Evolutionary conservation across 2,797 vertebrate species (phyloP).

Genomic region (Aselliscus stoliczkanus): DNA sequence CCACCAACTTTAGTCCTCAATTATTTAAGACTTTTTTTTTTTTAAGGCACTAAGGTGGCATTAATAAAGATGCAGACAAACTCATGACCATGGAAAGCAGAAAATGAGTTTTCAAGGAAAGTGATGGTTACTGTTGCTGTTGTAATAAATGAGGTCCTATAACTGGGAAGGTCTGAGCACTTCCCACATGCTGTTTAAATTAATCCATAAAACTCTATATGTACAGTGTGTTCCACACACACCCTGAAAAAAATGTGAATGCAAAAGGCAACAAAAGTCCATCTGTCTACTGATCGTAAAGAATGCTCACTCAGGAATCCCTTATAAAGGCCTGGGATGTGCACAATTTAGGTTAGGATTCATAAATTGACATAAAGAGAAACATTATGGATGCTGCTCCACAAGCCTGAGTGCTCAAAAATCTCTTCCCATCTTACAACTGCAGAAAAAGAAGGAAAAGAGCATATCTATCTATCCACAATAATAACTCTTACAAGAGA

Average conservation of each 20-base stretch:
- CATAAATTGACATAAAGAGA: background rate
- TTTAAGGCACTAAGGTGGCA: conserved; percentile 27
- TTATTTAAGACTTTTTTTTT: conserved; percentile 42
- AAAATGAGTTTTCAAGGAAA: conserved; percentile 55
- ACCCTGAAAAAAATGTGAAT: conserved; percentile 33
- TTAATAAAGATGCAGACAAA: conserved; percentile 65
- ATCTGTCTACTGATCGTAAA: background rate
- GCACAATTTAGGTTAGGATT: background rate
- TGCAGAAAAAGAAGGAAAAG: background rate
- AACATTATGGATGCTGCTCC: background rate
- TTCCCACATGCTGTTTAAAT: conserved; percentile 44
- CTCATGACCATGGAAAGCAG: conserved; percentile 8
- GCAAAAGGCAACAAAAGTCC: conserved; percentile 1
- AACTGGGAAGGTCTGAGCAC: background rate
- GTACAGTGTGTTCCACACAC: conserved; percentile 1
- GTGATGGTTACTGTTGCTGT: conserved; percentile 17
- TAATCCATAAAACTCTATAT: conserved; percentile 47
- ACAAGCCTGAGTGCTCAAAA: background rate
- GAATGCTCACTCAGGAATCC: background rate
- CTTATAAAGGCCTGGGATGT: background rate
- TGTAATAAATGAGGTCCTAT: conserved; percentile 42
- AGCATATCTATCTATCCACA: background rate
- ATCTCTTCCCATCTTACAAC: background rate
- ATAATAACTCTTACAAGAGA: background rate
- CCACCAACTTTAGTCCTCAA: conserved; percentile 30